phyloP scores from a whole-genome alignment of 2,888 invertebrate genomes.

The Chymomyza caudatula region DNA sequence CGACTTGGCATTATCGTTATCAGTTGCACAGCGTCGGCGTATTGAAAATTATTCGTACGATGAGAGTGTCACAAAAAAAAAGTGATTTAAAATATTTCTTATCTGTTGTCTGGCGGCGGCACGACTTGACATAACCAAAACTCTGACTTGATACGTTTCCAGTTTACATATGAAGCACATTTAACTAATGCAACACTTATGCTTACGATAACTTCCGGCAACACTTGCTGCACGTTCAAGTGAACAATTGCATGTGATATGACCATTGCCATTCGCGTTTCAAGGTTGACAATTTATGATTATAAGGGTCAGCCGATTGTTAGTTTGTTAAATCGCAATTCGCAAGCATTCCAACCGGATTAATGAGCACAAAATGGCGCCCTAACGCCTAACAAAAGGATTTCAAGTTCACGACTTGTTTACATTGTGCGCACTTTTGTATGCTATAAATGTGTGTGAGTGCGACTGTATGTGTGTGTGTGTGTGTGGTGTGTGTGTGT shows the following conservation, averaged over 20 bases:
- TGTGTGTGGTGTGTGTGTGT: conserved; percentile 21
- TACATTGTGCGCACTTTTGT: background rate
- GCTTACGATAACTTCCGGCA: conserved; percentile 35
- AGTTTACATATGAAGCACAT: background rate
- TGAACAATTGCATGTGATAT: conserved; percentile 38
- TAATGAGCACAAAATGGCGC: conserved; percentile 45
- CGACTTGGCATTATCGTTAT: conserved; percentile 10
- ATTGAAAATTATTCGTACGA: background rate
- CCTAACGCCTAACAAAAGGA: conserved; percentile 55
- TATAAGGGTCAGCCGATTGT: conserved; percentile 25
- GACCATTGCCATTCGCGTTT: conserved; percentile 27
- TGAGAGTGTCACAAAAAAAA: conserved; percentile 8
- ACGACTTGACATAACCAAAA: conserved; percentile 36
- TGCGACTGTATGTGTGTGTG: background rate
- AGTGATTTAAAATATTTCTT: conserved; percentile 32
- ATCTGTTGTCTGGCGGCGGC: conserved; percentile 40
- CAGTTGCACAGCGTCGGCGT: conserved; percentile 28
- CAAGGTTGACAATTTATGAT: conserved; percentile 52
- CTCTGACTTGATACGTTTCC: background rate
- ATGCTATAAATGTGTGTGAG: conserved; percentile 6
- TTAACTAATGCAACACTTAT: conserved; percentile 33
- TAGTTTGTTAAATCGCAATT: conserved; percentile 49
- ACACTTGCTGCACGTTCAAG: conserved; percentile 38
- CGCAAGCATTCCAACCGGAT: conserved; percentile 42
- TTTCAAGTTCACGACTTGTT: conserved; percentile 43